Base-by-base conservation (phyloP, 2,113 vertebrate genomes). In the Lonchura striata region DNA sequence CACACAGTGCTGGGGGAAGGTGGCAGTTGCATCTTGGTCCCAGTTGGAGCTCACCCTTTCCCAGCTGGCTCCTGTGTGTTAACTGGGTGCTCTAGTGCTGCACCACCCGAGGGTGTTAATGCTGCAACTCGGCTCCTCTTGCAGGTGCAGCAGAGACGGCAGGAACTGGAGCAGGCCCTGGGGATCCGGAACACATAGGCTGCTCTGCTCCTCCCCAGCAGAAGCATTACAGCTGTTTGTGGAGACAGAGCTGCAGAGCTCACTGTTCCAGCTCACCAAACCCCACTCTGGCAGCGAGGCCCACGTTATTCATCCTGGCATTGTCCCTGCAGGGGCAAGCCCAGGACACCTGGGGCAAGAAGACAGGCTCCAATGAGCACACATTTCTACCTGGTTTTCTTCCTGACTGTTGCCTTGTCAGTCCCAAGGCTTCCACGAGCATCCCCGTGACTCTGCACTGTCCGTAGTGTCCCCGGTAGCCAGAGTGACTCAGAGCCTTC, bases 131-230 rank as follows among this genome's bases (percentile, higher is more conserved):
- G 33, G 39, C 74, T 83, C 22, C 94, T 91, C 92, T 24, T 83
- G 42, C 97, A 99, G 99, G 99, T 99, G 92, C 99, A 99, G 97
- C 99, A 99, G 96, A 97, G 99, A 92, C 97, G 99, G 70, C 99
- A 99, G 98, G 99, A 99, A 93, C 44, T 99, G 98, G 99, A 99
- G 97, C 99, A 99, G 97, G 99, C 99, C 37, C 98, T 99, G 70
- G 99, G 99, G 41, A 99, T 99, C 98, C 98, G 99, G 88, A 99
- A 99, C 97, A 99, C 99, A 97, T 98, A 98, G 95, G 87, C 68
- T 44, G 82, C 78, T 92, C 78, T 4, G 9, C 78, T 75, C 39
- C 75, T 86, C 42, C 83, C 81, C 88, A 31, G 79, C 95, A 82
- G 75, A 81, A 49, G 86, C 94, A 88, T 80, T 91, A 41, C 93